phyloP scores from a whole-genome alignment of 2,113 vertebrate genomes.

The Mormyrus lacerda region DNA sequence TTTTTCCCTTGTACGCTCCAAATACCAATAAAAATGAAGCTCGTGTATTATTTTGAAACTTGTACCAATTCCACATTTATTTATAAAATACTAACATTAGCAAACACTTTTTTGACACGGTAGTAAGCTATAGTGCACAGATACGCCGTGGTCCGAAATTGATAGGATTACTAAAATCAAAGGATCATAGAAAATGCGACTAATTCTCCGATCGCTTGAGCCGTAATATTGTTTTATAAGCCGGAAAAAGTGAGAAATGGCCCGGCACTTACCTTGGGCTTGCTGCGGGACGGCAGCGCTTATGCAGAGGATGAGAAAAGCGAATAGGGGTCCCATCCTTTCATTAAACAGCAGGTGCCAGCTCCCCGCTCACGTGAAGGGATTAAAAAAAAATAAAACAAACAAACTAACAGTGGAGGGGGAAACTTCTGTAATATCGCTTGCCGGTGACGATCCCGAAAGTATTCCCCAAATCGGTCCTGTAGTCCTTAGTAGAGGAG shows the following conservation, averaged over 20 bases:
- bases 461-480: slow-evolving; percentile 31
- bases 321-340: slow-evolving; percentile 64
- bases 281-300: slow-evolving; percentile 61
- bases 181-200: neutral
- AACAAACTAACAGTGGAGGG: neutral
- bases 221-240: neutral
- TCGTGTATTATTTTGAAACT: neutral
- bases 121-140: neutral
- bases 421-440: slow-evolving; percentile 45
- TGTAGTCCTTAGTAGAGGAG: slow-evolving; percentile 5
- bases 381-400: neutral
- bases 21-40: neutral
- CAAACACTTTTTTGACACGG: neutral
- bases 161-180: neutral
- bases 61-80: neutral
- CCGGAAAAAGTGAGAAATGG: neutral
- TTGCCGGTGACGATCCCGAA: slow-evolving; percentile 19
- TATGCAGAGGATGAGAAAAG: slow-evolving; percentile 55
- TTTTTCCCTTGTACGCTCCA: neutral
- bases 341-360: slow-evolving; percentile 37
- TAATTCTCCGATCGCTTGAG: neutral
- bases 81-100: neutral
- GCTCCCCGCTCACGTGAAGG: slow-evolving; percentile 49
- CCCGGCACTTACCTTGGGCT: slow-evolving; percentile 54
- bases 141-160: neutral